Evolutionary conservation across 1,140 invertebrate genomes (phyloP).

Genomic region (Wasmannia auropunctata): DNA sequence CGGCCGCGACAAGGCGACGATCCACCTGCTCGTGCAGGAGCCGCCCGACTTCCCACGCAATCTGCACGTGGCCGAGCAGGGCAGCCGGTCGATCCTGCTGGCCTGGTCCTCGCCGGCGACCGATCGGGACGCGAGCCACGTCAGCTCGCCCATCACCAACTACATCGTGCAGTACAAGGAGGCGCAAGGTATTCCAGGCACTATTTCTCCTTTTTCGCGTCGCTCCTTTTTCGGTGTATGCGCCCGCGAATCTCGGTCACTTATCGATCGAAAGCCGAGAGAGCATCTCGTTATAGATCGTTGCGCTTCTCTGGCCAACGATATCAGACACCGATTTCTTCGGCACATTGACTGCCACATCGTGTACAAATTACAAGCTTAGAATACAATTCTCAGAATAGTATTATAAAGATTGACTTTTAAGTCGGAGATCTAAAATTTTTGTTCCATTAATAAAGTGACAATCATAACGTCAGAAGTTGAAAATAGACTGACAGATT

Average conservation of each 20-base stretch:
- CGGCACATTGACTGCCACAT: background rate
- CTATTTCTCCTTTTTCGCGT: too few species aligned
- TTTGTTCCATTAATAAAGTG: background rate
- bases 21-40: slow-evolving; percentile 90
- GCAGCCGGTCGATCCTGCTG: slow-evolving; percentile 87
- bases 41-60: slow-evolving; percentile 88
- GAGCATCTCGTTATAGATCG: slow-evolving; percentile 11
- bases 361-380: background rate
- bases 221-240: background rate
- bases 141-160: slow-evolving; percentile 87
- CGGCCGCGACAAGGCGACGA: slow-evolving; percentile 88
- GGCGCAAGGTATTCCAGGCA: slow-evolving; percentile 85
- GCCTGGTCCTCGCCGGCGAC: slow-evolving; percentile 87
- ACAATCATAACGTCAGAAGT: background rate
- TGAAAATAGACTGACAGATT: background rate
- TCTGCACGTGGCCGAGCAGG: slow-evolving; percentile 86
- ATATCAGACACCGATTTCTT: background rate
- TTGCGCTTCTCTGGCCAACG: background rate
- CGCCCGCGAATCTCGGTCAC: background rate
- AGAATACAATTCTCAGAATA: background rate
- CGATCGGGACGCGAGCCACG: slow-evolving; percentile 81
- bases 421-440: background rate
- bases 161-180: slow-evolving; percentile 88
- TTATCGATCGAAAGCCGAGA: background rate
- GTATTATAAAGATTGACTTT: background rate